Base-by-base conservation (phyloP, 2,113 vertebrate species). In the Halcyon malimbica region DNA sequence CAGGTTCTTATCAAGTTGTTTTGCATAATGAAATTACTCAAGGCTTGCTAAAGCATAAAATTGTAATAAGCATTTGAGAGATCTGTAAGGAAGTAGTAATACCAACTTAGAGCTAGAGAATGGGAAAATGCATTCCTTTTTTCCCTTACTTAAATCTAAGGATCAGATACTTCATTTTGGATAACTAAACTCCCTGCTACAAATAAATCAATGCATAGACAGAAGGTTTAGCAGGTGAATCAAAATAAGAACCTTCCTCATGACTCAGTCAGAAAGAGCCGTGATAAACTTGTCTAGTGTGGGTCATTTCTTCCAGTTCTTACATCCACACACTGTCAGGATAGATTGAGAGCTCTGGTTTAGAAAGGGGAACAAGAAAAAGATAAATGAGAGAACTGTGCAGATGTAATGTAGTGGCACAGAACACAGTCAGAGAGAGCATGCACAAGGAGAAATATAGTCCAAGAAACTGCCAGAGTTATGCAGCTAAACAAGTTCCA, bases 271-370 rank as follows among this genome's bases (percentile, higher is more conserved):
- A 95, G 68, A 93, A 95, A 73, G 37, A 88, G 18, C 39, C 28
- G 39, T 78, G 92, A 97, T 94, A 95, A 96, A 93, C 83, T 82
- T 93, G 86, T 82, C 73, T 89, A 56, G 64, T 35, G 53, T 65
- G 80, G 90, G 94, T 96, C 86, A 89, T 81, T 94, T 92, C 93
- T 88, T 83, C 68, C 57, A 94, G 94, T 94, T 88, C 85, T 91
- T 95, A 93, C 64, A 87, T 81, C 90, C 76, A 54, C 51, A 73
- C 23, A 2, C 29, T 89, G 89, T 68, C 95, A 92, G 69, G 33
- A 68, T n/a, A 94, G 94, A 96, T 89, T 68, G 89, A 97, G 69
- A 89, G 64, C 79, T 71, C 60, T 71, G 53, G 56, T 82, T 93
- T 82, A 89, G 42, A 44, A 79, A 89, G 25, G 25, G 28, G 74